phyloP scores from a whole-genome alignment of 2,888 invertebrate species.

The Ptychoptera contaminata region DNA sequence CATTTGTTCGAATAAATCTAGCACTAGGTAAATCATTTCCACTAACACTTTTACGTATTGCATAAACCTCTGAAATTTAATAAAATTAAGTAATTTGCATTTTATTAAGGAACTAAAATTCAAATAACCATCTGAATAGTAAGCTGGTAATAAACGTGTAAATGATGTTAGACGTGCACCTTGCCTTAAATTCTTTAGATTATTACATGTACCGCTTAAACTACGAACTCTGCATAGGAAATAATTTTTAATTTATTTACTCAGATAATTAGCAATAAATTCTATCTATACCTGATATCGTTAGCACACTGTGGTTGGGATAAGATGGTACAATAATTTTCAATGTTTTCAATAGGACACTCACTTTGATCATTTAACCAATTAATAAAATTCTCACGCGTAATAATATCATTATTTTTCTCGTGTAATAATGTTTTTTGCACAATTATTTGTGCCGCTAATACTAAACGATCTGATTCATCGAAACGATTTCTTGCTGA shows the following conservation, averaged over 20 bases:
- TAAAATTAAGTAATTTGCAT: conserved; percentile 4
- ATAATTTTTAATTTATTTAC: too few species aligned
- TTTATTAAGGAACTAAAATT: too few species aligned
- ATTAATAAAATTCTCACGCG: conserved; percentile 1
- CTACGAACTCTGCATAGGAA: conserved; percentile 27
- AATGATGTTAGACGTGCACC: conserved; percentile 14
- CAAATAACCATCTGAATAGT: conserved; percentile 29
- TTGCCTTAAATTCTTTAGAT: conserved; percentile 10
- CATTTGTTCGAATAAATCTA: conserved; percentile 27
- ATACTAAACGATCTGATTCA: conserved; percentile 2
- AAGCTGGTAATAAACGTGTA: conserved; percentile 29
- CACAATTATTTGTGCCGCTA: background rate
- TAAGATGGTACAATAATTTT: background rate
- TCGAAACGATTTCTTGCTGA: background rate
- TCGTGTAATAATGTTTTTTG: too few species aligned
- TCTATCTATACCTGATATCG: background rate
- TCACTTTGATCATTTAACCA: conserved; percentile 1
- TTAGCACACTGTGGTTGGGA: background rate
- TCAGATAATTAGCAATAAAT: too few species aligned
- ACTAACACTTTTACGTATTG: conserved; percentile 43
- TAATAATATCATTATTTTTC: too few species aligned
- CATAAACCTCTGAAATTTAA: conserved; percentile 20
- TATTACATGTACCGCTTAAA: conserved; percentile 14
- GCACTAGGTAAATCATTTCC: conserved; percentile 53
- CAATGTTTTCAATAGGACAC: background rate